These are phyloP conservation scores for Megaceryle maxima DNA, from an alignment of 2,113 vertebrate genomes.

Conservation along the genomic window DNA sequence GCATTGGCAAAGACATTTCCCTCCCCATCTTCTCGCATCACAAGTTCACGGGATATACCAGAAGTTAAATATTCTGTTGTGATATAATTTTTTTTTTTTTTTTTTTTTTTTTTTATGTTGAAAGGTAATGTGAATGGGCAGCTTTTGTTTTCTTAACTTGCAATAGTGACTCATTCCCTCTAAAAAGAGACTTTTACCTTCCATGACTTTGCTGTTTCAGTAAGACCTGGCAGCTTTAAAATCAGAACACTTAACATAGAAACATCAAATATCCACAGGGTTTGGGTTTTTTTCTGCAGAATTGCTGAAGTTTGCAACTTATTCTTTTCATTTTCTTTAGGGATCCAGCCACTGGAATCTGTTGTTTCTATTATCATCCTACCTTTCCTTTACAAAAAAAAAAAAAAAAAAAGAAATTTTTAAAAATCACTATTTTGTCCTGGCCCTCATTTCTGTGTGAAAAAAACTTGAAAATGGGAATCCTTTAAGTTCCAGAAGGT, in stretches of 20 bases:
- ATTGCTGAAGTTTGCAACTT: background rate
- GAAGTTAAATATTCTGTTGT: background rate
- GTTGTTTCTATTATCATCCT: background rate
- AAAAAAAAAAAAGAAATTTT: background rate
- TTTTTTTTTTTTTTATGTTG: background rate
- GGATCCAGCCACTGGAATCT: background rate
- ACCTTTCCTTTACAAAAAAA: background rate
- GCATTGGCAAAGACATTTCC: background rate
- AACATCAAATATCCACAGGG: background rate
- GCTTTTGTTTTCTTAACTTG: background rate
- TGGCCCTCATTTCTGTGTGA: background rate
- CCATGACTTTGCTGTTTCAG: background rate
- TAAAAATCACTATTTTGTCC: background rate
- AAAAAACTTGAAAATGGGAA: background rate
- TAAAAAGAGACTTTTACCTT: background rate
- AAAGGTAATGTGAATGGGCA: background rate
- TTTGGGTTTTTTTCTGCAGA: background rate
- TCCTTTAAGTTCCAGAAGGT: background rate
- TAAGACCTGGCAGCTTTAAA: background rate
- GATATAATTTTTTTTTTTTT: background rate
- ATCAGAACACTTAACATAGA: background rate
- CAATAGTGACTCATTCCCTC: background rate
- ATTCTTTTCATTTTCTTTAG: background rate
- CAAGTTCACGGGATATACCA: background rate
- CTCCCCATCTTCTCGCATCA: rapidly evolving